Evolutionary conservation across 2,797 vertebrate genomes (phyloP), one percentile per base, ranked within the genome.

Genomic region (Passerculus sandwichensis): DNA sequence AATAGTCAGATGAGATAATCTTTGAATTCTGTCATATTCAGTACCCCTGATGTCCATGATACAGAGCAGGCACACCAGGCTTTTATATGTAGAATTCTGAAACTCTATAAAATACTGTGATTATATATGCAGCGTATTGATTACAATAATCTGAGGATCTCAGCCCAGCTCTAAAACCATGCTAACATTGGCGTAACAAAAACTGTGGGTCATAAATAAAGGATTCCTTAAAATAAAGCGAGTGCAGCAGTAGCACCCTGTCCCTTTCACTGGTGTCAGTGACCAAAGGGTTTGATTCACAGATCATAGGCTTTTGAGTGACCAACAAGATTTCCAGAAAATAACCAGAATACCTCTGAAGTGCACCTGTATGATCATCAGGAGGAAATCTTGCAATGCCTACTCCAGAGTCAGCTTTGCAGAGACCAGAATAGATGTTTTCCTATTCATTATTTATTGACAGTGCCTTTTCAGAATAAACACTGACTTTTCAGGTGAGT

Each of bases 141-240:
- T 27, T 85, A 7, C 54, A 53, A 15, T 36, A 15, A 42, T 26
- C 27, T 72, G 30, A 7, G 32, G 12, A 60, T 76, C 88, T 79
- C 64, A 69, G 25, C 9, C 27, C 42, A 44, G 15, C 18, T 90
- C 27, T 82, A 30, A 90, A 84, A 53, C 29, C 1, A 0, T 27
- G 11, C 1, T 2, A 47, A 64, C 2, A 5, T 7, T 62, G 50
- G 23, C n/a, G 18, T 0, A 4, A 30, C 27, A 75, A 57, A 78
- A 80, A 9, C 7, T 40, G 9, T 17, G 14, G 1, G 27, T 67
- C 30, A 32, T 82, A 60, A 57, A 51, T 53, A 61, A 59, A 57
- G 22, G 45, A 61, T 23, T 44, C 17, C 27, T 67, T 85, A 40
- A 61, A 71, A 69, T 45, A 56, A 77, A 48, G 29, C 34, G 54